Base-by-base conservation (phyloP, 2,888 invertebrate species). In the Sphaerophoria rueppellii region DNA sequence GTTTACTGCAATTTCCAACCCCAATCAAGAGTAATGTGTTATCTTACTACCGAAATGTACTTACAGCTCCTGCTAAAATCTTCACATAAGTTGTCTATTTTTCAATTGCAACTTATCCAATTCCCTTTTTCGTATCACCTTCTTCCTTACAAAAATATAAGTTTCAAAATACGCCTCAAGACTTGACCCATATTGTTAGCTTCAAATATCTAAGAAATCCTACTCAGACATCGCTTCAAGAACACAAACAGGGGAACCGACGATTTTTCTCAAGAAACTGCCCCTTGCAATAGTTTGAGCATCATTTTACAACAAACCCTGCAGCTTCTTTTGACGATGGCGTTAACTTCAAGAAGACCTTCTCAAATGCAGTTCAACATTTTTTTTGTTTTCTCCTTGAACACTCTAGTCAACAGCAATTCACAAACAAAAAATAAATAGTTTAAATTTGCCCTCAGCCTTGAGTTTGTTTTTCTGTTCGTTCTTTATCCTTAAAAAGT, bases 311-410 rank as follows among this genome's bases (percentile, higher is more conserved):
- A 63, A 9, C 35, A 54, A 54, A 34, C 40, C 60, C 69, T 54
- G 35, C 70, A 78, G 65, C 34, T 35, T 12, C 40, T 14, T 43
- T 1, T 40, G 54, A n/a, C 46, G 34, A 65, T 34, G 50, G 65
- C 50, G 50, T 34, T 65, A 65, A 65, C 65, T 46, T 63, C 48
- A 54, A 54, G 46, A 43, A 34, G 40, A 54, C 9, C 58, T 54
- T 9, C 48, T 58, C 37, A 14, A 43, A 55, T 71, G 70, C 54
- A 55, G 55, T 48, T 7, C 6, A 37, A 55, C 48, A 2, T 24
- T 24, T 24, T 24, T 67, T 50, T 52, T 52, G 65, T 67, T 52
- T 67, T 34, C 35, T 1, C 24, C 24, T 24, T 24, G 40, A 67
- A 67, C 35, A 67, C 52, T 7, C 60, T 12, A 46, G 34, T 61